Conservation (phyloP, 2,888 invertebrate species). For the Lypha dubia region DNA sequence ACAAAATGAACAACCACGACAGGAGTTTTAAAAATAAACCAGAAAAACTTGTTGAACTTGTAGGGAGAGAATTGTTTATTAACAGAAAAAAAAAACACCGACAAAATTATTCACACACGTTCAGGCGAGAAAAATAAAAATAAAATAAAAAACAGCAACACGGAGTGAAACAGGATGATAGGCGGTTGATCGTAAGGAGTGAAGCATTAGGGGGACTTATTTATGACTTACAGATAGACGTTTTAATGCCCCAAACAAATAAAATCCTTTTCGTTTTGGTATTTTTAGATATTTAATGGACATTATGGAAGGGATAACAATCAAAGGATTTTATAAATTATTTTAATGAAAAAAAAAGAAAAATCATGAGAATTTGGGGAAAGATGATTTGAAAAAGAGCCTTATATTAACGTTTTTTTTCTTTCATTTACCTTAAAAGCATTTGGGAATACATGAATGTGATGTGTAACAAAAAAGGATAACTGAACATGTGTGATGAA, state of each 20-base stretch:
- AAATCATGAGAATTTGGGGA: constrained; percentile 20
- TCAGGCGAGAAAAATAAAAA: neutral
- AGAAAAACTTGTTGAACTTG: constrained; percentile 71
- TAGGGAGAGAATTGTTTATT: constrained; percentile 39
- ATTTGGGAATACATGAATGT: neutral
- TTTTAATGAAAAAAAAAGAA: neutral
- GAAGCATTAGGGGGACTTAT: constrained; percentile 26
- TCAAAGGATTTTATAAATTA: constrained; percentile 25
- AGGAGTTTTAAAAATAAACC: constrained; percentile 63
- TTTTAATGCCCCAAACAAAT: constrained; percentile 18
- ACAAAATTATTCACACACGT: constrained; percentile 13
- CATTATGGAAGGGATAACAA: neutral
- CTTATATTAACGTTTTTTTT: neutral
- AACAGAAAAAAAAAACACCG: constrained; percentile 10
- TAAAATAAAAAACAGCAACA: too few relatives aligned
- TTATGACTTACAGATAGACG: constrained; percentile 22
- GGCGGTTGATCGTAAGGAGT: neutral
- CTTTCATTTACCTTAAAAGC: neutral
- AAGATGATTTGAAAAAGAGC: neutral
- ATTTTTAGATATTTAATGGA: constrained; percentile 49
- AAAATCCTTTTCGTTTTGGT: constrained; percentile 44
- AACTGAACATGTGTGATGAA: too few relatives aligned
- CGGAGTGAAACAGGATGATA: neutral
- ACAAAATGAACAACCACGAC: constrained; percentile 1
- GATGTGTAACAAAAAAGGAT: too few relatives aligned